A percentile compares a stretch with the other conserved stretches of the same genome.
Evolutionary conservation across 2,888 invertebrate species (phyloP).

Genomic region (Hydriomena furcata): DNA sequence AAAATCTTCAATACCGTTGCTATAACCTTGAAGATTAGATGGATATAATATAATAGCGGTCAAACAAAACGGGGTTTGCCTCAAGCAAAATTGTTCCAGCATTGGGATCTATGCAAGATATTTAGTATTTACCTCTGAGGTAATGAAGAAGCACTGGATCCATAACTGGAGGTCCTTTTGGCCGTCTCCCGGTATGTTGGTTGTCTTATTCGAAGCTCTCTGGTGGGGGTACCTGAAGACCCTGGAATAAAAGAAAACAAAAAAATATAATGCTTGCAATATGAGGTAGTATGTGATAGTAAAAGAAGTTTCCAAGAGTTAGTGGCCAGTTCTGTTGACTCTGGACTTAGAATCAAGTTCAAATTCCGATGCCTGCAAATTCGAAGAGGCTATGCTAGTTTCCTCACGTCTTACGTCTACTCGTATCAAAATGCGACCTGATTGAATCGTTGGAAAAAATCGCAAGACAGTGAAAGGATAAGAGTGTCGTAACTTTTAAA

Average conservation of each 20-base stretch:
- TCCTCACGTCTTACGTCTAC: no score
- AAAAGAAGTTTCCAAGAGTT: not conserved
- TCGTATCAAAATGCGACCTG: slow-evolving; percentile 11
- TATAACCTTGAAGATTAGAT: no score
- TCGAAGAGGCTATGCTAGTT: no score
- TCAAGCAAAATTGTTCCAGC: no score
- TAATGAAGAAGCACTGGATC: slow-evolving; percentile 70
- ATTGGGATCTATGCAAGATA: no score
- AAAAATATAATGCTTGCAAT: no score
- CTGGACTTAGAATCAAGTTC: no score
- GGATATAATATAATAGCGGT: no score
- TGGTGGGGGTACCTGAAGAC: slow-evolving; percentile 74
- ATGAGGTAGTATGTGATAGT: not conserved
- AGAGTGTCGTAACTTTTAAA: slow-evolving; percentile 34
- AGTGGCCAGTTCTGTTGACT: no score
- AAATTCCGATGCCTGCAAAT: no score
- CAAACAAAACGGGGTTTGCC: not conserved
- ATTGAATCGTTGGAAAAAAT: slow-evolving; percentile 24
- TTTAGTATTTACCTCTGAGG: slow-evolving; percentile 71
- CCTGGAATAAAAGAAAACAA: slow-evolving; percentile 52
- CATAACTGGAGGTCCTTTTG: slow-evolving; percentile 76
- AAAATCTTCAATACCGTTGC: no score
- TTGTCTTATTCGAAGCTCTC: slow-evolving; percentile 83
- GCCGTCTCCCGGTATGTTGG: slow-evolving; percentile 78
- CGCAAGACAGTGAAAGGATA: slow-evolving; percentile 43